These are phyloP conservation scores for Eupeodes corollae DNA, from an alignment of 1,140 invertebrate genomes.

Conservation along the genomic window DNA sequence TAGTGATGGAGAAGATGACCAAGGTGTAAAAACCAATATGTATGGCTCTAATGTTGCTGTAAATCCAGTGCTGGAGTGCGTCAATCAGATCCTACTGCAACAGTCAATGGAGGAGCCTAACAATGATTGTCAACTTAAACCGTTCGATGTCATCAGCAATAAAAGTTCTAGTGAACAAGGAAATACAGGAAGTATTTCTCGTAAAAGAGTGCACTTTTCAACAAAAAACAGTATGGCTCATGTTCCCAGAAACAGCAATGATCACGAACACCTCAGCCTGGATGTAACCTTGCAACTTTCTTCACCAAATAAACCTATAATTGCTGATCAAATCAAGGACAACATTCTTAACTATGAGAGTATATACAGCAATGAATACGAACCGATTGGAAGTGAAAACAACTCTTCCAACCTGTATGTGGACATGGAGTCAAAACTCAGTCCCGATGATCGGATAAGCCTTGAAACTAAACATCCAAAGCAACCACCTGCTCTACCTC, in stretches of 20 bases:
- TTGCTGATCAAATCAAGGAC: neutral
- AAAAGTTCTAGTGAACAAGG: neutral
- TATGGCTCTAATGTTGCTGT: constrained; percentile 36
- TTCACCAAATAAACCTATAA: constrained; percentile 16
- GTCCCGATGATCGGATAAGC: constrained; percentile 2
- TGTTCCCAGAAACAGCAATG: constrained; percentile 23
- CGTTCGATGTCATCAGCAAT: neutral
- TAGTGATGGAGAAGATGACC: constrained; percentile 48
- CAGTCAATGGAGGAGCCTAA: constrained; percentile 31
- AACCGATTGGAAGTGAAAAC: constrained; percentile 38
- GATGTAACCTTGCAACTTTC: constrained; percentile 11
- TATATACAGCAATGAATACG: constrained; percentile 45
- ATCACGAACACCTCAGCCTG: constrained; percentile 10
- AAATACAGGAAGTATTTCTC: constrained; percentile 7
- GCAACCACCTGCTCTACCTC: constrained; percentile 47
- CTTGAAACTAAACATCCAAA: constrained; percentile 1
- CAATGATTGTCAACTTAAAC: neutral
- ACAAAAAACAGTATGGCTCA: constrained; percentile 36
- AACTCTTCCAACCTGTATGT: constrained; percentile 37
- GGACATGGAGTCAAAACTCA: constrained; percentile 35
- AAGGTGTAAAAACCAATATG: constrained; percentile 34
- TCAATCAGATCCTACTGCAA: constrained; percentile 42
- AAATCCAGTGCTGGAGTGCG: constrained; percentile 58
- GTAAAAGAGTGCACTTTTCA: constrained; percentile 35
- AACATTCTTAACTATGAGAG: constrained; percentile 33